Base-by-base conservation (phyloP, 2,888 invertebrate species). In the Boloria selene region DNA sequence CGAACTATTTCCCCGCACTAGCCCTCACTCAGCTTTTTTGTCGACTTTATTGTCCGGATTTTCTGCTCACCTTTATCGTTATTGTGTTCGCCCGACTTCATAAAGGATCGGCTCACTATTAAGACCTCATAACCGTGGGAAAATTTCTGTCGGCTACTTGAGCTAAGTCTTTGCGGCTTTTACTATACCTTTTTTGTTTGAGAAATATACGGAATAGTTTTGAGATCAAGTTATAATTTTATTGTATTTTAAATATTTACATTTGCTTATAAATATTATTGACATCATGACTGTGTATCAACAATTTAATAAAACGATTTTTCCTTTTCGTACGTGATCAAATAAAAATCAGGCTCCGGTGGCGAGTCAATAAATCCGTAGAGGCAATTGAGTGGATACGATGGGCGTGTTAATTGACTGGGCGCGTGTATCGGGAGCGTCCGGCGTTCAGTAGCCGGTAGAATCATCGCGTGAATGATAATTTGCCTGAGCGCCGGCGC, bases 111-210 rank as follows among this genome's bases (percentile, higher is more conserved):
- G 83, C 83, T 85, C 87, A 85, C 89, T 89, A 89, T 90, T 90
- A 90, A 87, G 88, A 90, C 88, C 87, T 91, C 90, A 90, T 90
- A 90, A 90, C 86, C 91, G 91, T 91, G 92, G 91, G 92, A 92
- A 92, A 86, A 75, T 72, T 71, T 74, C 61, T 63, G 63, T 55
- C 56, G 61, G 61, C 65, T 51, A 68, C 68, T 71, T 65, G 50
- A 63, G 55, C 52, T 65, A 62, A 67, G 55, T 60, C 49, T 63
- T 47, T 13, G 54, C n/a, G 13, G 17, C 14, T 55, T 53, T 55
- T 14, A 14, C 17, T 54, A 10, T 17, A 42, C 13, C 17, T 42
- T 44, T 6, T n/a, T n/a, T n/a, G 18, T 45, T 56, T n/a, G 45
- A 31, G 49, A 16, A 47, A 58, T 38, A 38, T 10, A 7, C 10